A percentile compares a stretch with the other conserved stretches of the same genome.
These are phyloP conservation scores for Axea sp. DNA, from an alignment of 2,888 invertebrate genomes.

Conservation along the genomic window DNA sequence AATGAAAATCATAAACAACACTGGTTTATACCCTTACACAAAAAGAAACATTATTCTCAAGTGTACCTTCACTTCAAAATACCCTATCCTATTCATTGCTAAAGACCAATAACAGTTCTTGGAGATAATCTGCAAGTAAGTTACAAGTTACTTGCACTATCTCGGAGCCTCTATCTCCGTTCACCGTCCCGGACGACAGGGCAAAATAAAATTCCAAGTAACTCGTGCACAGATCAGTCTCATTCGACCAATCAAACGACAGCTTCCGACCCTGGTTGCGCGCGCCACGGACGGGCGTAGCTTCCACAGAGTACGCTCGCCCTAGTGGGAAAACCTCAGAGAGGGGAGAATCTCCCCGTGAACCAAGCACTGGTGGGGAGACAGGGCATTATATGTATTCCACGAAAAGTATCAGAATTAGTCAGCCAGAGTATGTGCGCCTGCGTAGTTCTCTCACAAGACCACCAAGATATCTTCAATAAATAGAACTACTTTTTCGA, in stretches of 20 bases:
- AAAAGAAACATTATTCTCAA: too few relatives aligned
- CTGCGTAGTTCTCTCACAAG: constrained; percentile 68
- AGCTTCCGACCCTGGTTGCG: constrained; percentile 26
- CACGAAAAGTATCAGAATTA: constrained; percentile 65
- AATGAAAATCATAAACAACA: too few relatives aligned
- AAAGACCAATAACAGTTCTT: constrained; percentile 4
- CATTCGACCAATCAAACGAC: constrained; percentile 9
- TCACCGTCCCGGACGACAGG: constrained; percentile 1
- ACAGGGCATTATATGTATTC: constrained; percentile 38
- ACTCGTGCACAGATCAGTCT: constrained; percentile 11
- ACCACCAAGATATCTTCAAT: constrained; percentile 19
- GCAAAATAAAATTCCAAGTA: constrained; percentile 24
- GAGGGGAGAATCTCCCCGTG: constrained; percentile 8
- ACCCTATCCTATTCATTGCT: background rate
- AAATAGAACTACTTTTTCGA: constrained; percentile 18
- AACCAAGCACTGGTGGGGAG: constrained; percentile 6
- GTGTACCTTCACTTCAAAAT: background rate
- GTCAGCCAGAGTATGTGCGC: constrained; percentile 75
- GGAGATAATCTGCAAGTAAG: constrained; percentile 15
- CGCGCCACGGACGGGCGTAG: constrained; percentile 45
- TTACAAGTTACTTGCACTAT: constrained; percentile 12
- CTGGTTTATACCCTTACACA: too few relatives aligned
- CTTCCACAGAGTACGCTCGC: background rate
- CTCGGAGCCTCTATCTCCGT: background rate
- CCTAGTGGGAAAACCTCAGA: background rate